These are phyloP conservation scores for Latrodectus geometricus DNA, from an alignment of 1,140 invertebrate species.

Conservation along the genomic window DNA sequence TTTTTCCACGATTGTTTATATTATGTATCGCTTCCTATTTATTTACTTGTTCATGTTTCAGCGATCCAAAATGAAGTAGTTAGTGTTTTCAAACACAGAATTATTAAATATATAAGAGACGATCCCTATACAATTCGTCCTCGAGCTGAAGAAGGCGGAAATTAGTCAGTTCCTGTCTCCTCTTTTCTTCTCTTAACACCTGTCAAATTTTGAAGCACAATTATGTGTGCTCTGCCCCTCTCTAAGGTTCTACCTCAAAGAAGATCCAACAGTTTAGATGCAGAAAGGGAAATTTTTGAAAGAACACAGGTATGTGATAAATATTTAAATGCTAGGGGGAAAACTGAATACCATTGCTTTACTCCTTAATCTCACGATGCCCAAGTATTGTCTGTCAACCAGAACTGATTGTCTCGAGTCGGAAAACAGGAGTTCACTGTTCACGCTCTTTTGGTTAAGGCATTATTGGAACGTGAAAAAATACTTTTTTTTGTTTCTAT, in stretches of 20 bases:
- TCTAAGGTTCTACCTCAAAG: slow-evolving; percentile 62
- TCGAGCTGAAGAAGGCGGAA: slow-evolving; percentile 36
- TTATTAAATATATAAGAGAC: not conserved
- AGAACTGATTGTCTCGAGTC: slow-evolving; percentile 53
- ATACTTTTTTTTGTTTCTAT: slow-evolving; percentile 1
- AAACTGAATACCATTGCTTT: not conserved
- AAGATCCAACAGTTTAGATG: slow-evolving; percentile 61
- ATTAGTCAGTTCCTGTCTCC: not conserved
- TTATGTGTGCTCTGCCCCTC: slow-evolving; percentile 57
- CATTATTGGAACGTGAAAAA: slow-evolving; percentile 56
- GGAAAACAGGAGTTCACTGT: slow-evolving; percentile 50
- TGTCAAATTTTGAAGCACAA: slow-evolving; percentile 27
- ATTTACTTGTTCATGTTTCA: not conserved
- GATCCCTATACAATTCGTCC: not conserved
- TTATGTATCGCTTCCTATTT: slow-evolving; percentile 20
- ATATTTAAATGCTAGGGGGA: not conserved
- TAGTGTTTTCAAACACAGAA: no score
- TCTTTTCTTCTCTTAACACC: slow-evolving; percentile 9
- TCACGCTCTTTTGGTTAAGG: slow-evolving; percentile 44
- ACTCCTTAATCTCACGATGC: slow-evolving; percentile 12
- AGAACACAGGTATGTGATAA: slow-evolving; percentile 61
- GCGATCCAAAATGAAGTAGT: slow-evolving; percentile 31
- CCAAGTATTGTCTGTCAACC: slow-evolving; percentile 41
- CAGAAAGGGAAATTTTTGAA: slow-evolving; percentile 64
- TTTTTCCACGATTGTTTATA: slow-evolving; percentile 43